Base-by-base conservation (phyloP, 2,113 vertebrate genomes). In the Chaetorhynchus papuensis region DNA sequence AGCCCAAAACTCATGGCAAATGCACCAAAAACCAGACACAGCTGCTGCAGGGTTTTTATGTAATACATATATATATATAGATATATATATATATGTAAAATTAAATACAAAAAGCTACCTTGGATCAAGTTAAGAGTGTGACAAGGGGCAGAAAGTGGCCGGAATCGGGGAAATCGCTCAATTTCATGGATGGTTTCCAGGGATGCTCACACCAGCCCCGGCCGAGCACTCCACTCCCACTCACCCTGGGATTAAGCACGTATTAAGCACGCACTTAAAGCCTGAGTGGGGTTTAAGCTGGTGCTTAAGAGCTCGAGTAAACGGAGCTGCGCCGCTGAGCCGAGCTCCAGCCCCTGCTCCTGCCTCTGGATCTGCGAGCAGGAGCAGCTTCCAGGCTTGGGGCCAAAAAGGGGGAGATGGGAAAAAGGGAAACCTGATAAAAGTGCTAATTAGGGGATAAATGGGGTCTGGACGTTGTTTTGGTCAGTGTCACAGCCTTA, bases 401-500 rank as follows among this genome's bases (percentile, higher is more conserved):
- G 23, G 79, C 68, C 85, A 95, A 61, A 83, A 8, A 71, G 7
- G 9, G 64, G 74, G 24, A 87, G 64, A 71, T n/a, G 54, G 87
- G 71, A 72, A 74, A 77, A 79, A 83, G 56, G 41, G 52, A 61
- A 91, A 93, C 82, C 59, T n/a, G 60, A 89, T 92, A 68, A 91
- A 94, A 95, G 93, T 78, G 63, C 89, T 94, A 91, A 94, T 93
- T 66, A 89, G 56, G 59, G 53, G 92, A 31, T 65, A 77, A 90
- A 37, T 54, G 72, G 72, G 69, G 57, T 97, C 83, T 94, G 92
- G 95, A 74, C 0, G 6, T 84, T 41, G 65, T 61, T 95, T 97
- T 83, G 95, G 93, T 94, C 74, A 59, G 66, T 91, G 93, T 96
- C 96, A 96, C 95, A 97, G 89, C 76, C 89, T 94, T 94, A 94